Evolutionary conservation across 1,140 invertebrate species (phyloP), one percentile per base, ranked within the genome.

Genomic region (Aphaenogaster floridana): DNA sequence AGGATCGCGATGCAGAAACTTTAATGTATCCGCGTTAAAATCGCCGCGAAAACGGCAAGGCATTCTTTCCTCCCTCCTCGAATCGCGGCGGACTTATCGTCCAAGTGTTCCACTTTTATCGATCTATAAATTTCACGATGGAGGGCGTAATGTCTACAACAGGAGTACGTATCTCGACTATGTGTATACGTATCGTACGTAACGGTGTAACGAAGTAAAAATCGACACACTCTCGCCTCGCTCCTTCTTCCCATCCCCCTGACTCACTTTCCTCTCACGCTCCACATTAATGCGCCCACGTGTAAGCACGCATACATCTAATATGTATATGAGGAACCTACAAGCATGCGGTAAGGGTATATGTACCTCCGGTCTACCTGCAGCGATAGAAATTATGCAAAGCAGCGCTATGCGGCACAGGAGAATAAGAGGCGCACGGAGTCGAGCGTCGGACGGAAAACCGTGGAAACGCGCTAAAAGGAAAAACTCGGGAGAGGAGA

Each of bases 341-440:
- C 89, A 83, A 86, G 57, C 89, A 66, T 66, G 89, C 50, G 76
- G 61, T 83, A 48, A 68, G 63, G 80, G 83, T 88, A 86, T 83
- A 78, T 63, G 81, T 83, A 80, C 63, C 71, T 83, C 86, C 52
- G 74, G 68, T 92, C 81, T 83, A 92, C 88, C 87, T 92, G 88
- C 91, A 92, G 87, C 88, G 90, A 89, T 89, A 88, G 91, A 86
- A 92, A 92, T 92, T 92, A 92, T 92, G 92, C 90, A 92, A 91
- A 92, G 88, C 87, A 86, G 76, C 59, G 86, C 86, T 76, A 86
- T 79, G 84, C 74, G 86, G 57, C 76, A 79, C 61, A 36, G 66
- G 69, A 39, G 85, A 86, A 57, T 48, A 50, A 68, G 54, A 69
- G 69, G 42, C 71, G 72, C 78, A 61, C 34, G 34, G 36, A 71